Evolutionary conservation across 2,113 vertebrate species (phyloP), one percentile per base, ranked within the genome.

Genomic region (Pelmatolapia mariae): DNA sequence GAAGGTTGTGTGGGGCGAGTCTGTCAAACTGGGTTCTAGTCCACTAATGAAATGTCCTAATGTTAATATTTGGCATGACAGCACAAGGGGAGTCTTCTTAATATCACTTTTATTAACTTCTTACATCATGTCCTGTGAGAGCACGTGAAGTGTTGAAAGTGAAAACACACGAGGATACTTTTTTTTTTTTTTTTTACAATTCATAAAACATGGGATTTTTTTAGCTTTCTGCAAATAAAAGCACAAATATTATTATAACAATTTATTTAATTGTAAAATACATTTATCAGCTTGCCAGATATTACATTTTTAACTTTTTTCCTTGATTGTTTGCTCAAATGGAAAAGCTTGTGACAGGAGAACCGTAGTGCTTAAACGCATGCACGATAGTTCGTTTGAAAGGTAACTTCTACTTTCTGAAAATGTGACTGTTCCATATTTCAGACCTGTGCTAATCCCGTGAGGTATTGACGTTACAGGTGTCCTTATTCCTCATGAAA

Each of bases 211-310:
- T n/a, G 33, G 19, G n/a, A 8, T 8, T 63, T 33, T n/a, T 36
- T 66, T 0, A n/a, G 18, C 31, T 66, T 66, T 71, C 36, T 12
- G 40, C 36, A 68, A 40, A 40, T 38, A 22, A 68, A 22, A 68
- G 63, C 63, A 22, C 63, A 22, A 68, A 40, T 15, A 40, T 40
- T 68, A 1, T 68, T 40, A 0, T 40, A 24, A 3, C 0, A 0
- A 10, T 71, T 40, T 15, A 24, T 40, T 71, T 40, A 43, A 40
- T 15, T 40, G 0, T 24, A 71, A 43, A 40, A 43, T 16, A 24
- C n/a, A 0, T 38, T 68, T 68, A 9, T 68, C 11, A 15, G 33
- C 7, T 68, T 38, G 8, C 33, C 6, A 0, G 19, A 38, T 13
- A 66, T 2, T n/a, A 13, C 1, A n/a, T 0, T 12, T 66, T 38